Evolutionary conservation across 1,140 invertebrate species (phyloP).

Genomic region (Samia ricini): DNA sequence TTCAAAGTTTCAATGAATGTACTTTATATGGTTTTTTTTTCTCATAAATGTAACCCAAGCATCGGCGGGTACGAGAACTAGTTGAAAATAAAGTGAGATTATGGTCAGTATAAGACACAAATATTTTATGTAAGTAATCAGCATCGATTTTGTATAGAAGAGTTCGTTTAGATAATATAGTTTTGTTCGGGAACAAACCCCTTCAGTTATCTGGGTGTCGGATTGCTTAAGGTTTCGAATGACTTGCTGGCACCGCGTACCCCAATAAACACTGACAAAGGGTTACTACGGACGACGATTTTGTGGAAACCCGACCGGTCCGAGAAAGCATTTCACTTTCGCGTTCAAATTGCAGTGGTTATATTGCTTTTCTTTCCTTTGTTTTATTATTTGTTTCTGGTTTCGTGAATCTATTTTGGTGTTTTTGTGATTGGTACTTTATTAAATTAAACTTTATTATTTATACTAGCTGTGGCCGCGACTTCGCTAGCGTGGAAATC

Average conservation of each 20-base stretch:
- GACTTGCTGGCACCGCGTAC: slow-evolving; percentile 11
- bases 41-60: no score
- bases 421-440: background rate
- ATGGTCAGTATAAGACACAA: no score
- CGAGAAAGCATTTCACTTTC: slow-evolving; percentile 8
- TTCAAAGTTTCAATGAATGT: no score
- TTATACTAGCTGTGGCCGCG: no score
- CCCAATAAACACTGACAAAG: slow-evolving; percentile 36
- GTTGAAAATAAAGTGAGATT: no score
- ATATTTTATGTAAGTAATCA: slow-evolving; percentile 1
- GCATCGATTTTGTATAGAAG: slow-evolving; percentile 9
- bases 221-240: slow-evolving; percentile 18
- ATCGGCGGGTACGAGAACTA: no score
- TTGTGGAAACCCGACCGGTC: slow-evolving; percentile 17
- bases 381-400: background rate
- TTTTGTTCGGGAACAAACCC: slow-evolving; percentile 27
- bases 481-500: no score
- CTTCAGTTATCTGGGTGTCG: slow-evolving; percentile 15
- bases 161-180: slow-evolving; percentile 4
- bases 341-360: slow-evolving; percentile 10
- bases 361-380: slow-evolving; percentile 4
- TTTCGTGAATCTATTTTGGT: background rate
- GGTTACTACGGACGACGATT: slow-evolving; percentile 23
- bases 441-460: no score
- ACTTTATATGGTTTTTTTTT: no score